Evolutionary conservation across 2,888 invertebrate genomes (phyloP), one percentile per base, ranked within the genome.

Genomic region (Agrotis clavis): DNA sequence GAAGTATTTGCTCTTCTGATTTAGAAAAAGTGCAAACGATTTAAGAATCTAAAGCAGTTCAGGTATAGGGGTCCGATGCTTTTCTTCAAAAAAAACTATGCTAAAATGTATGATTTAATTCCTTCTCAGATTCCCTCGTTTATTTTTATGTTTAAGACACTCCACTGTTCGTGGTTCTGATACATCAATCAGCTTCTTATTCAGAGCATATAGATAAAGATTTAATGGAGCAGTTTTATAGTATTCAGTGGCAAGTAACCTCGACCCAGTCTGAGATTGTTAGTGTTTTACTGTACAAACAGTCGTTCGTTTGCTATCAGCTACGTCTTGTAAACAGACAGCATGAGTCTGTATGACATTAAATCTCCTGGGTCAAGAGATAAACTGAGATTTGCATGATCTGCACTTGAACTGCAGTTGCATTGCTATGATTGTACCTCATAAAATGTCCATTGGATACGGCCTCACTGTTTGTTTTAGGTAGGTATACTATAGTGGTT

Each of bases 301-400:
- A 85, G 81, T 86, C 82, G 79, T 81, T 77, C 86, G 85, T 84
- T 85, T 68, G 78, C 77, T 80, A 85, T 83, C 70, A 74, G 64
- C 77, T 68, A 72, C 65, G 67, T 71, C 80, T 76, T 82, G 83
- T 88, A 90, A 90, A 90, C 90, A 89, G 84, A 81, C 78, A 85
- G 81, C 47, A 41, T 30, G 60, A 72, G 72, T 82, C 84, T 88
- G 88, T 86, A 86, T 90, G 92, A 92, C 91, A 92, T 93, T 92
- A 93, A 91, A 90, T 91, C 90, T 85, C 81, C 85, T 91, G 91
- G 92, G 92, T 94, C 92, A 85, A 82, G 74, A 66, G 92, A 94
- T 92, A 91, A 89, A 86, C 82, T 76, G 75, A 87, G 89, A 91
- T 91, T 89, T 87, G 79, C 82, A 71, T 85, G 88, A 89, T 89